These are phyloP conservation scores for Ditula angustiorana DNA, from an alignment of 2,888 invertebrate species.

Conservation along the genomic window DNA sequence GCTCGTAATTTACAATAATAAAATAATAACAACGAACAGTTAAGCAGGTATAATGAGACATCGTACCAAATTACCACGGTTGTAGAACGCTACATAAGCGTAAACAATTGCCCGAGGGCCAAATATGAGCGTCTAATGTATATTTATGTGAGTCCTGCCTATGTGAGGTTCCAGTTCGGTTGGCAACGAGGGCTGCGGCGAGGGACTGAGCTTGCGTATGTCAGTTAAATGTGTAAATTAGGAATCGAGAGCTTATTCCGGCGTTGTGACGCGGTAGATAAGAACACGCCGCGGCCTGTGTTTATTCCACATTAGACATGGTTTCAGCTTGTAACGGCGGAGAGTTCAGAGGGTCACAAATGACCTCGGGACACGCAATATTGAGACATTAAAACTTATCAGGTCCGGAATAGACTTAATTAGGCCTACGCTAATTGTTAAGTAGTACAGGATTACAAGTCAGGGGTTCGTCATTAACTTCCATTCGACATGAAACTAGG, in stretches of 20 bases:
- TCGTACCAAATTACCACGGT: constrained; percentile 60
- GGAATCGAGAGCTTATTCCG: constrained; percentile 39
- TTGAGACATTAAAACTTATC: constrained; percentile 76
- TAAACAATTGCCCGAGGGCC: constrained; percentile 55
- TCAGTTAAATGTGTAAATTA: constrained; percentile 43
- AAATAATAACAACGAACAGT: constrained; percentile 67
- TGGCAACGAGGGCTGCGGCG: constrained; percentile 55
- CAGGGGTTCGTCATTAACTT: constrained; percentile 54
- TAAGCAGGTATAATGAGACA: constrained; percentile 72
- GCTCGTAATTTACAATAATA: constrained; percentile 68
- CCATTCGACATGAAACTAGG: constrained; percentile 52
- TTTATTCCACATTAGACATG: constrained; percentile 40
- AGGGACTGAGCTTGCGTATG: constrained; percentile 52
- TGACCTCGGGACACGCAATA: constrained; percentile 68
- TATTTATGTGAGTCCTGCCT: constrained; percentile 53
- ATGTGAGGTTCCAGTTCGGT: constrained; percentile 62
- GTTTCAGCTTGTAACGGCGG: constrained; percentile 20
- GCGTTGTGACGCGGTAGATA: constrained; percentile 31
- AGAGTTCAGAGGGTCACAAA: constrained; percentile 48
- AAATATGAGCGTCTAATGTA: constrained; percentile 51
- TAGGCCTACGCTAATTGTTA: constrained; percentile 69
- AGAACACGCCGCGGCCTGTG: constrained; percentile 32
- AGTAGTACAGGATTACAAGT: constrained; percentile 57
- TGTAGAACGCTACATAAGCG: constrained; percentile 55
- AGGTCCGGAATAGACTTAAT: constrained; percentile 70